A percentile compares a stretch with the other conserved stretches of the same genome.
These are phyloP conservation scores for Drosophila neutralis DNA, from an alignment of 2,888 invertebrate species.

Conservation along the genomic window DNA sequence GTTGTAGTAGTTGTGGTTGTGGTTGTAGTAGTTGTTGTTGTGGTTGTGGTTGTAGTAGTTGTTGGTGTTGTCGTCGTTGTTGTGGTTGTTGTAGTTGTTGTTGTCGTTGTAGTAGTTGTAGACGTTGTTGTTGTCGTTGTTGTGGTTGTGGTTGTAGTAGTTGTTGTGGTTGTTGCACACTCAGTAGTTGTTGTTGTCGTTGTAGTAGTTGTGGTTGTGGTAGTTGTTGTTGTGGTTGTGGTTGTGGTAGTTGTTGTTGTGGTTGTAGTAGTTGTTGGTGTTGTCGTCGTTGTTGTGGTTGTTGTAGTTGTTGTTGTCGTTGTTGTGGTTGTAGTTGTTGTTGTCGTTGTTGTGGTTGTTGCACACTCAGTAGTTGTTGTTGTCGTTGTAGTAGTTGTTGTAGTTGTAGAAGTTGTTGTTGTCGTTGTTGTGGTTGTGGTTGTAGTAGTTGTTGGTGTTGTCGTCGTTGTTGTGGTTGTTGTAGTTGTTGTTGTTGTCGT, in stretches of 20 bases:
- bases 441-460: fast-evolving
- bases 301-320: neutral
- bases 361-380: too few relatives aligned
- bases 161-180: neutral
- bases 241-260: too few relatives aligned
- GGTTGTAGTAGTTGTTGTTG: neutral
- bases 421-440: too few relatives aligned
- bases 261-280: too few relatives aligned
- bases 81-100: fast-evolving
- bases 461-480: neutral
- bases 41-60: fast-evolving
- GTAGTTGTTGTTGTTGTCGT: neutral
- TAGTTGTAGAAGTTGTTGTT: too few relatives aligned
- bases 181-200: neutral
- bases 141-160: fast-evolving
- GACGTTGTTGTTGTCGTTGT: fast-evolving
- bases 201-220: neutral
- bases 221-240: too few relatives aligned
- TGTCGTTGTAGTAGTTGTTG: fast-evolving
- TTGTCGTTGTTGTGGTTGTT: too few relatives aligned
- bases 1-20: too few relatives aligned
- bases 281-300: neutral
- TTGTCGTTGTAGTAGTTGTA: too few relatives aligned
- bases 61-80: fast-evolving
- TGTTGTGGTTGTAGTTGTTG: neutral